Percentiles rank a stretch among this genome's conserved stretches.
Conservation (phyloP, 53 echinoderm and acorn worm genomes). For the Crossaster papposus region DNA sequence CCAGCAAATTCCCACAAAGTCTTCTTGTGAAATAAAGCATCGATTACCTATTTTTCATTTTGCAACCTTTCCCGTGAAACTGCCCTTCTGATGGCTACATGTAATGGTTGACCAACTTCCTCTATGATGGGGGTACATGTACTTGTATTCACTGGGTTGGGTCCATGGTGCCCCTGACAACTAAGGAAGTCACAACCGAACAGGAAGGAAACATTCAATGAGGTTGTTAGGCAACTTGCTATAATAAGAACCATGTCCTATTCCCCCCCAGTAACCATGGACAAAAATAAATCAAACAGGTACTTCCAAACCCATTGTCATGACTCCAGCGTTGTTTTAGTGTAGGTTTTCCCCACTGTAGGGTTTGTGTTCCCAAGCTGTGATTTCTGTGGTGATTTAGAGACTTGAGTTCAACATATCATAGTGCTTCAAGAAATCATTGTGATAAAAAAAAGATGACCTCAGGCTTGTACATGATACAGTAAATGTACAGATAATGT, state of each 20-base stretch:
- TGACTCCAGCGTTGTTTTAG: conserved; percentile 33
- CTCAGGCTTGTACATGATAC: too few relatives aligned
- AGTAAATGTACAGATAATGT: too few relatives aligned
- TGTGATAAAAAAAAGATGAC: too few relatives aligned
- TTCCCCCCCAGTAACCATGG: not conserved
- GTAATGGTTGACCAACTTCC: conserved; percentile 49
- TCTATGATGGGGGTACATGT: conserved; percentile 22
- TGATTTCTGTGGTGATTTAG: not conserved
- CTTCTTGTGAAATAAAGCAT: too few relatives aligned
- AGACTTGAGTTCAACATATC: not conserved
- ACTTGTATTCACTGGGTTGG: conserved; percentile 26
- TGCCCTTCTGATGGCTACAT: not conserved
- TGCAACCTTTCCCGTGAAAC: not conserved
- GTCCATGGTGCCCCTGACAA: conserved; percentile 35
- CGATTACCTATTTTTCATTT: too few relatives aligned
- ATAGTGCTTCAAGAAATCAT: too few relatives aligned
- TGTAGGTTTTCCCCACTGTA: not conserved
- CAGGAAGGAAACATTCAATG: conserved; percentile 62
- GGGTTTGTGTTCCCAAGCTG: not conserved
- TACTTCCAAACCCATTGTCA: conserved; percentile 31
- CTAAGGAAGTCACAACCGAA: conserved; percentile 38
- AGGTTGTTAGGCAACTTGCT: conserved; percentile 54
- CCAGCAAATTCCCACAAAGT: too few relatives aligned
- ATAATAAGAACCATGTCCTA: conserved; percentile 40
- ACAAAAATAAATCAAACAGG: conserved; percentile 50